Evolutionary conservation across 2,888 invertebrate species (phyloP), one percentile per base, ranked within the genome.

Genomic region (Drosophila emarginata): DNA sequence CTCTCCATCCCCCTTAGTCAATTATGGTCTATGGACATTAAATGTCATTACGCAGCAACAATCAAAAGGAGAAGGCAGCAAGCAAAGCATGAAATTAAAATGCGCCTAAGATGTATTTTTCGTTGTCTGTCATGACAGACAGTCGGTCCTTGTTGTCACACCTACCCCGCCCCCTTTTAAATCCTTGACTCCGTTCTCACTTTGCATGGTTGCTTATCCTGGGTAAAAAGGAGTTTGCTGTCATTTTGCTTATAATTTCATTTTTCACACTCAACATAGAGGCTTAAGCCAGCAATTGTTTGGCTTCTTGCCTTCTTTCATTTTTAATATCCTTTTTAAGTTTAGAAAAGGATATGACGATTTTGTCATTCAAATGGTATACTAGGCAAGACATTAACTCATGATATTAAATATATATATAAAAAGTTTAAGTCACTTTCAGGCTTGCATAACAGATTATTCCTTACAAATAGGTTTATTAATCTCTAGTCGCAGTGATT

Each of bases 71-170:
- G 75, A 75, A 61, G 23, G 70, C 51, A 67, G 61, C 78, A 80
- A 89, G 88, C 88, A 88, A 89, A 90, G 84, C 91, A 90, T 90
- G 91, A 90, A 90, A 90, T 90, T 90, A 90, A 90, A 90, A 90
- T 88, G 83, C 84, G 88, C 83, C 87, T 80, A 89, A 89, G 86
- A 90, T 86, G 86, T 87, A 90, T 88, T 85, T 83, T 32, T 53
- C 45, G 18, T 71, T 77, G 72, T 74, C 85, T 81, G 81, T 81
- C 87, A 76, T 76, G 74, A 71, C 40, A 59, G 45, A 21, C 14
- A 40, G 21, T 4, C 15, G 2, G 32, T 32, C 11, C 32, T 32
- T 32, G 32, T 1, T 32, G 32, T 7, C 32, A 32, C 9, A 1
- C 28, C 5, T 6, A 32, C 32, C 15, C 36, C 4, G 18, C 21